Conservation (phyloP, 2,113 vertebrate genomes). For the Cnemophilus loriae region DNA sequence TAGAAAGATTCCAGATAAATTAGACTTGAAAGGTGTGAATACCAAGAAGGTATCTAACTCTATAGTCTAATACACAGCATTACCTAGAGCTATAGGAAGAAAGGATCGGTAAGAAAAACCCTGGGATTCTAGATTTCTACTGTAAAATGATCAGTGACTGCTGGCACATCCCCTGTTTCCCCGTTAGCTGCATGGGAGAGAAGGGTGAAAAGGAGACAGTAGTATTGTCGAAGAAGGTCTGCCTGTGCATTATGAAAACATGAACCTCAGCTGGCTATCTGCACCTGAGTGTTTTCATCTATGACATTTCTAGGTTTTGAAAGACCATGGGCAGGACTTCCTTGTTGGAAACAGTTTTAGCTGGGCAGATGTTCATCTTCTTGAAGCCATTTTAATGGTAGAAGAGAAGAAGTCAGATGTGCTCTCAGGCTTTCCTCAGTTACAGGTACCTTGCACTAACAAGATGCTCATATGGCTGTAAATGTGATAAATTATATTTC, state of each 20-base stretch:
- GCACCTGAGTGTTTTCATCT: not conserved
- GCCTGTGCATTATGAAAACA: not conserved
- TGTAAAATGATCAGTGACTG: not conserved
- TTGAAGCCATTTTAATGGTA: slow-evolving; percentile 84
- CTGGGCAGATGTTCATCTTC: slow-evolving; percentile 80
- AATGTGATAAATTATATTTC: not conserved
- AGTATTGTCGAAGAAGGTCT: not conserved
- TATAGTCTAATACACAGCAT: not conserved
- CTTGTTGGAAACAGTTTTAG: slow-evolving; percentile 82
- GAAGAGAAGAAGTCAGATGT: slow-evolving; percentile 80
- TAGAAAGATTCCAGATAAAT: not conserved
- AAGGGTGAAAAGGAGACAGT: not conserved
- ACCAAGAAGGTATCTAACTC: not conserved
- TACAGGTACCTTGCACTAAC: slow-evolving; percentile 76
- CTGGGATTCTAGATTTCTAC: not conserved
- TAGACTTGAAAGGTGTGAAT: not conserved
- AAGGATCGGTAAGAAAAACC: not conserved
- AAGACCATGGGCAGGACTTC: slow-evolving; percentile 60
- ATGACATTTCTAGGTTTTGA: slow-evolving; percentile 65
- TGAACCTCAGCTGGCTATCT: not conserved
- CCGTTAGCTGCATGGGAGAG: not conserved
- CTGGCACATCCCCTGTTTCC: not conserved
- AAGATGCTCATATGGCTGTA: not conserved
- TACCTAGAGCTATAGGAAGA: not conserved
- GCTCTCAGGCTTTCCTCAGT: slow-evolving; percentile 74